Conservation (phyloP, 1,140 invertebrate species). For the Diprion similis region DNA sequence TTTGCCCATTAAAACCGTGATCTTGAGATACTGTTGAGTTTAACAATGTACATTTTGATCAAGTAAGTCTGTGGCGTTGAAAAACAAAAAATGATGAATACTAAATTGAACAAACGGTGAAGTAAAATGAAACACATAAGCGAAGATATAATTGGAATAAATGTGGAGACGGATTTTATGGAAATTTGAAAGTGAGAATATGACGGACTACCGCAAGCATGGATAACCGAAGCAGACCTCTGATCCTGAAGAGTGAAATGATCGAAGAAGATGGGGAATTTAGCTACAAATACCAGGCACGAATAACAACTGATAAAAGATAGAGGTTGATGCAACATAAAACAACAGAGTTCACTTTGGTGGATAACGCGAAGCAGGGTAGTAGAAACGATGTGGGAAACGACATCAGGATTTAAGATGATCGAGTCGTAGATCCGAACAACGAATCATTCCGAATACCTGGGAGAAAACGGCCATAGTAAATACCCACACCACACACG, state of each 20-base stretch:
- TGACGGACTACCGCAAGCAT: conserved; percentile 14
- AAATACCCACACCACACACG: background rate
- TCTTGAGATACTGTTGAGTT: conserved; percentile 26
- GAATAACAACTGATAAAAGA: conserved; percentile 7
- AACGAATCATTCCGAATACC: background rate
- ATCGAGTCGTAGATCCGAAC: background rate
- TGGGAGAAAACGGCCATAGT: background rate
- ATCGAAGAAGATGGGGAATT: background rate
- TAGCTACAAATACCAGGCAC: background rate
- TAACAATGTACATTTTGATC: conserved; percentile 61
- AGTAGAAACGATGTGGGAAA: conserved; percentile 49
- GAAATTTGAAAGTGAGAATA: too few species aligned
- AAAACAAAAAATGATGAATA: conserved; percentile 21
- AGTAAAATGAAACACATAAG: conserved; percentile 1
- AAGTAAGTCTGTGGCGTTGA: conserved; percentile 59
- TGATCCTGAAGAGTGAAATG: conserved; percentile 2
- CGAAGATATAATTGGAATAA: conserved; percentile 5
- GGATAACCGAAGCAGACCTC: conserved; percentile 14
- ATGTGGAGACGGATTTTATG: conserved; percentile 9
- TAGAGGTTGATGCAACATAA: background rate
- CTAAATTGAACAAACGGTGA: conserved; percentile 12
- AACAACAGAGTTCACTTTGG: conserved; percentile 24
- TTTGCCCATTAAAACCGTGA: conserved; percentile 29
- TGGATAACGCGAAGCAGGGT: background rate
- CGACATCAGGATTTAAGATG: conserved; percentile 41